Base-by-base conservation (phyloP, 2,113 vertebrate species). In the Salvelinus fontinalis region DNA sequence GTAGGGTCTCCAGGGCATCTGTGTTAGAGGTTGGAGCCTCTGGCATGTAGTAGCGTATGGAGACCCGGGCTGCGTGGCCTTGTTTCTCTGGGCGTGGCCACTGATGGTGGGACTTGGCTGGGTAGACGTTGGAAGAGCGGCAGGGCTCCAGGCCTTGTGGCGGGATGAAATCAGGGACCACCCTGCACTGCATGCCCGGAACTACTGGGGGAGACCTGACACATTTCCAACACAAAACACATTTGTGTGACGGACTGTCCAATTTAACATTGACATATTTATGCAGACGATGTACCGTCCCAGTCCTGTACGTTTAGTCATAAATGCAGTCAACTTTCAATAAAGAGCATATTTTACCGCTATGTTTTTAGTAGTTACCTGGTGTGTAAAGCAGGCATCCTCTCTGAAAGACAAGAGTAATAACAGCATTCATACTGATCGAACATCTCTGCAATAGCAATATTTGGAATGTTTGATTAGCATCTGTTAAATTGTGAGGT, bases 361-460 rank as follows among this genome's bases (percentile, higher is more conserved):
- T 62, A 29, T n/a, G n/a, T 14, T 18, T 3, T 3, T n/a, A n/a
- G 26, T 2, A 59, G 74, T 88, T 87, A 93, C 93, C 89, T 87
- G 39, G 16, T 22, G 31, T 44, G 9, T 66, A 29, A 83, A 64
- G 84, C 48, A 12, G 74, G 62, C 4, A 74, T 20, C 27, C 49
- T 82, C 74, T 80, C 92, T 93, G 77, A 75, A 85, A 85, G 66
- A 67, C 27, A 27, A 7, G 5, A 14, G 74, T 0, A 0, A 29
- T 11, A 4, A 24, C 54, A 14, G 44, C 39, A 12, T 60, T 14
- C 5, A 69, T 44, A 48, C 48, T 11, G 51, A 54, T 54, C 3
- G 54, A 62, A 4, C 1, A 26, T 60, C 27, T 8, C 20, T 44
- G 34, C 20, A 65, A n/a, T 71, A 29, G n/a, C 26, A 65, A n/a